These are phyloP conservation scores for Perccottus glenii DNA, from an alignment of 2,113 vertebrate species.

Conservation along the genomic window DNA sequence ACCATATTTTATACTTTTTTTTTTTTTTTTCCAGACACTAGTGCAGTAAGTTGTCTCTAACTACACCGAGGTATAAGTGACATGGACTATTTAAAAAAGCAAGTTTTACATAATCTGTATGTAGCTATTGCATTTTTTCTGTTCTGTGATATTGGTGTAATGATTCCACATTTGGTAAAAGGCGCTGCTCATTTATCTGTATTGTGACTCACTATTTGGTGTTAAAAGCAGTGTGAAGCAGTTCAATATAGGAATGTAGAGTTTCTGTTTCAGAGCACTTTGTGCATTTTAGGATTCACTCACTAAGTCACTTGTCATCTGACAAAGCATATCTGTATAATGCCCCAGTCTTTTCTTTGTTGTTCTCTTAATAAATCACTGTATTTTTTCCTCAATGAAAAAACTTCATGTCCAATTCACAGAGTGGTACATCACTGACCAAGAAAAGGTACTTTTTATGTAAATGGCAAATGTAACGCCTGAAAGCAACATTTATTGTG, in stretches of 20 bases:
- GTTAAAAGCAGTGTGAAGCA: conserved; percentile 60
- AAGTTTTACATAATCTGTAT: conserved; percentile 67
- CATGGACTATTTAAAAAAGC: conserved; percentile 46
- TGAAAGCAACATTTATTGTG: neutral
- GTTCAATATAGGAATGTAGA: conserved; percentile 59
- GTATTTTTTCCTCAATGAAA: conserved; percentile 2
- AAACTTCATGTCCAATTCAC: neutral
- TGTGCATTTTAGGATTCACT: conserved; percentile 33
- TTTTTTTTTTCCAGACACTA: conserved; percentile 71
- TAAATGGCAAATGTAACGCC: neutral
- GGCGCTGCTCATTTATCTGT: conserved; percentile 60
- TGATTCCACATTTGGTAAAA: conserved; percentile 72
- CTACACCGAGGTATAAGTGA: conserved; percentile 47
- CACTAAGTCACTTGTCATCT: neutral
- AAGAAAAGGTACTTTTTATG: too few species aligned
- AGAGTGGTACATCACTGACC: too few species aligned
- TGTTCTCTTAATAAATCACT: conserved; percentile 19
- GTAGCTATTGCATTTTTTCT: conserved; percentile 42
- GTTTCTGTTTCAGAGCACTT: conserved; percentile 45
- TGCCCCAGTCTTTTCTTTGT: conserved; percentile 16
- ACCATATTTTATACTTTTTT: conserved; percentile 74
- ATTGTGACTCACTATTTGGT: conserved; percentile 62
- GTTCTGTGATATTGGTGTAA: conserved; percentile 64
- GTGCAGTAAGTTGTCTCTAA: conserved; percentile 66
- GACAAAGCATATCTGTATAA: conserved; percentile 21